Percentiles rank a stretch among this genome's conserved stretches.
phyloP scores from a whole-genome alignment of 2,113 vertebrate genomes.

The Neopipo cinnamomea region DNA sequence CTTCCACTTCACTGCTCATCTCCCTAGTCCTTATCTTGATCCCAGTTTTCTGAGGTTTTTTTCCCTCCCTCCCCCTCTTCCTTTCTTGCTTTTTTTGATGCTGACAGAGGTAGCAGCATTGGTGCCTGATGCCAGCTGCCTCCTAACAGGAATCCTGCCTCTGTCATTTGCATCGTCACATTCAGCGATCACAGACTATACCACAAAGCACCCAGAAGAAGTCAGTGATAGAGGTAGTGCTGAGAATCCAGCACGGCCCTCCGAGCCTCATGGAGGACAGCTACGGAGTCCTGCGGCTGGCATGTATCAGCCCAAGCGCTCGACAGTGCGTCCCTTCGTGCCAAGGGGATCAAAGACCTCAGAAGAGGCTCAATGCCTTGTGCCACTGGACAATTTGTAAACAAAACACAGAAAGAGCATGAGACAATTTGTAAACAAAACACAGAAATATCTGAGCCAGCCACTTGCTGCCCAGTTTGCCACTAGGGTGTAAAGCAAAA shows the following conservation, averaged over 20 bases:
- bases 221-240: fast-evolving
- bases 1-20: conserved; percentile 35
- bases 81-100: neutral
- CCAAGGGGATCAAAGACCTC: neutral
- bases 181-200: neutral
- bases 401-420: neutral
- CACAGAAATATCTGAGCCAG: neutral
- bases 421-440: neutral
- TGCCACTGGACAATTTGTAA: neutral
- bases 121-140: neutral
- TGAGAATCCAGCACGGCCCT: neutral
- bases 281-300: fast-evolving
- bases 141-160: neutral
- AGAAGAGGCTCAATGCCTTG: neutral
- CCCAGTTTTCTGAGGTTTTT: neutral
- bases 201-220: neutral
- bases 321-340: fast-evolving
- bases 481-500: neutral
- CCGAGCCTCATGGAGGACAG: fast-evolving
- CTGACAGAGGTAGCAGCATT: neutral
- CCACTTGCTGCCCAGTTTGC: neutral
- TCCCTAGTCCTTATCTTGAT: conserved; percentile 26
- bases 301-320: neutral
- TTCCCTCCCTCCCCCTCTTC: neutral
- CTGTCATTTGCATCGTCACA: neutral